Evolutionary conservation across 2,888 invertebrate species (phyloP), one percentile per base, ranked within the genome.

Genomic region (Synanthedon myopaeformis): DNA sequence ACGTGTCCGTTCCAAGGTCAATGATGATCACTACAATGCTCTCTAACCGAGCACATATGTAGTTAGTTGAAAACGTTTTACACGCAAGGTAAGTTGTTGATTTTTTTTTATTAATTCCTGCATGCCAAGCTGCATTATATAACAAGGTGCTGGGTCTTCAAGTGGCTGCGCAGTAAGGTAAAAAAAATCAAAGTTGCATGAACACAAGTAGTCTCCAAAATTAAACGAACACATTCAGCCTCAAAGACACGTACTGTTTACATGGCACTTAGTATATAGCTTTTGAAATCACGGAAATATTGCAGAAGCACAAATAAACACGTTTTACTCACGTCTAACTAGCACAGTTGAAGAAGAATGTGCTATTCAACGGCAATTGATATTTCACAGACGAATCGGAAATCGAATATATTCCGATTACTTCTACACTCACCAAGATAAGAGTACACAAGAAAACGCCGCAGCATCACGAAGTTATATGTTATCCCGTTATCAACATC

Each of bases 371-470:
- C 60, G 59, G 56, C 53, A 65, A 71, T 77, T 83, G 70, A 76
- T 73, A 74, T 82, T 90, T 88, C 91, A 84, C 92, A 93, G 93
- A 93, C 89, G 91, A 92, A 72, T 86, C 92, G 68, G 91, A 92
- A 85, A 91, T 94, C 74, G 94, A 94, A 88, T 94, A 94, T 79
- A 92, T 93, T 79, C 94, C 94, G 70, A 92, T 94, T 69, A 92
- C 94, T 60, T 91, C 94, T 52, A 94, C 93, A 61, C 83, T 94
- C 71, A 94, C 94, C 64, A 92, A 93, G 87, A 94, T 94, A 72
- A 90, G 93, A 74, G 91, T 94, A 52, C 93, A 93, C 76, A 93
- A 92, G 84, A 91, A 89, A 70, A 77, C 82, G 56, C 86, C 88
- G 56, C 76, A 79, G 57, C 62, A 75, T 53, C 79, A 79, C 50